A percentile compares a stretch with the other conserved stretches of the same genome.
Conservation (phyloP, 2,113 vertebrate genomes). For the Danionella cerebrum region DNA sequence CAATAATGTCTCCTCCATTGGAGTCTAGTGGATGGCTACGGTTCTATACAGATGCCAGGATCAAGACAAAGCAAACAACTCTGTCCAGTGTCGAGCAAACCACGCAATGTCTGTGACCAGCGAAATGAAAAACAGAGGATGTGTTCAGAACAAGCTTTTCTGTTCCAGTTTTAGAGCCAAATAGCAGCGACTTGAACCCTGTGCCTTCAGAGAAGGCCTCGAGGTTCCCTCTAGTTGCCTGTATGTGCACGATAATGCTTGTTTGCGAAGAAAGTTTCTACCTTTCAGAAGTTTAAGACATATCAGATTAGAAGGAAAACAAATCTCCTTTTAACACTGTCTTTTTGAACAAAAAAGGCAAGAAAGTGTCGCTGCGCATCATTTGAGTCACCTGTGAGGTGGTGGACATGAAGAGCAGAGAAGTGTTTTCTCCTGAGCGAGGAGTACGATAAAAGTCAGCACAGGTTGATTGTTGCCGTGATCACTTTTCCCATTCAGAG, state of each 20-base stretch:
- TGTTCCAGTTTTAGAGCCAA: conserved; percentile 40
- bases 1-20: background rate
- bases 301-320: conserved; percentile 55
- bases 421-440: conserved; percentile 51
- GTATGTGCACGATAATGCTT: conserved; percentile 52
- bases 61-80: conserved; percentile 34
- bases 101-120: conserved; percentile 16
- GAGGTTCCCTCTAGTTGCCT: conserved; percentile 24
- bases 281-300: conserved; percentile 54
- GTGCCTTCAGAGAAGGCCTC: conserved; percentile 29
- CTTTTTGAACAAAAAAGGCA: conserved; percentile 52
- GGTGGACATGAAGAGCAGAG: conserved; percentile 56
- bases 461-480: background rate
- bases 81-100: conserved; percentile 39
- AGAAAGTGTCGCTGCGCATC: conserved; percentile 72
- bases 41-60: conserved; percentile 42
- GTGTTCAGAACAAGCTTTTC: conserved; percentile 42
- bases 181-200: conserved; percentile 40
- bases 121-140: conserved; percentile 46
- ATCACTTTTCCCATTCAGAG: background rate
- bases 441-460: conserved; percentile 52
- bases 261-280: conserved; percentile 32
- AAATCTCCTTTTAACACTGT: conserved; percentile 45
- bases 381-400: conserved; percentile 57
- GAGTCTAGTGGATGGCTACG: conserved; percentile 26